A percentile compares a stretch with the other conserved stretches of the same genome.
Evolutionary conservation across 2,888 invertebrate species (phyloP).

Genomic region (Rhaphigaster nebulosa): DNA sequence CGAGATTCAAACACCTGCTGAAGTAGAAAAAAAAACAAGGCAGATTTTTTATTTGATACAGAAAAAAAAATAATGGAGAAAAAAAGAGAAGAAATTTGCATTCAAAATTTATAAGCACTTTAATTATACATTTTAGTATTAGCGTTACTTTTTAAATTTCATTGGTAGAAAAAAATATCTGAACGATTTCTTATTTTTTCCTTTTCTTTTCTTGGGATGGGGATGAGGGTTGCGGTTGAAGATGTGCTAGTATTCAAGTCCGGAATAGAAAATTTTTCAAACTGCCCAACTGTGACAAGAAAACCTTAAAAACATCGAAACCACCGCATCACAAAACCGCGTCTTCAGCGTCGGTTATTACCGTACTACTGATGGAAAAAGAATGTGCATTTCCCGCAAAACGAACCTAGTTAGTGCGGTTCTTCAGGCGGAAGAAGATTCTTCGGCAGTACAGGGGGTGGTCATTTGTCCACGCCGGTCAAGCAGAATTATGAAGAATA

Average conservation of each 20-base stretch:
- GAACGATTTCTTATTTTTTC: not conserved
- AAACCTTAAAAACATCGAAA: constrained; percentile 2
- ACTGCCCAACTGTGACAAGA: constrained; percentile 20
- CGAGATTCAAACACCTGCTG: not conserved
- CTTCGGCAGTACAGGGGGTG: not conserved
- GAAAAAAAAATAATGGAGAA: too few species aligned
- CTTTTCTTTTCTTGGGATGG: not conserved
- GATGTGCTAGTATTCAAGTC: constrained; percentile 18
- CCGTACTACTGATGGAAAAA: not conserved
- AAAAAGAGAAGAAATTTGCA: too few species aligned
- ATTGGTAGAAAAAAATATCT: not conserved
- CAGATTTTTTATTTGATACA: too few species aligned
- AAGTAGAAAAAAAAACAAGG: too few species aligned
- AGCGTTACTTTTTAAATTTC: not conserved
- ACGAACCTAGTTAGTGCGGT: not conserved
- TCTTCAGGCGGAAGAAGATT: not conserved
- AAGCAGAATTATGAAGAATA: not conserved
- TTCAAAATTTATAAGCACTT: too few species aligned
- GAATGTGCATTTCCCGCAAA: constrained; percentile 28
- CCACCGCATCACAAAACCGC: constrained; percentile 27
- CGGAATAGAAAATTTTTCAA: not conserved
- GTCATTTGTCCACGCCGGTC: not conserved
- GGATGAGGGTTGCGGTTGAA: constrained; percentile 16
- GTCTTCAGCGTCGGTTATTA: not conserved
- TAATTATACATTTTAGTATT: too few species aligned